These are phyloP conservation scores for Nasua narica DNA, from an alignment of 2,797 vertebrate species.

Conservation along the genomic window DNA sequence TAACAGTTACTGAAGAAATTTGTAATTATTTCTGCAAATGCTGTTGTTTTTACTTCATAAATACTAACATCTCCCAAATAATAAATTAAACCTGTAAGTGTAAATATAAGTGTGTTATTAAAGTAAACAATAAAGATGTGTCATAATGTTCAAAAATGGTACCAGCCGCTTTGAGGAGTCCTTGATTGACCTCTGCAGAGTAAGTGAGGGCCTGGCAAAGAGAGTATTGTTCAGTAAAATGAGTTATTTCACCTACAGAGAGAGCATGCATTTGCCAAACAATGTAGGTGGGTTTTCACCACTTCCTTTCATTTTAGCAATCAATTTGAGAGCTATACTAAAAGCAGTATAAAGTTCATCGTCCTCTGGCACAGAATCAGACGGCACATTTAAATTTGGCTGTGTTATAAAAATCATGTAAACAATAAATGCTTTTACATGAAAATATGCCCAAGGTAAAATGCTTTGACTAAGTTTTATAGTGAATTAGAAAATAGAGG, in stretches of 20 bases:
- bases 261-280: neutral
- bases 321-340: conserved; percentile 56
- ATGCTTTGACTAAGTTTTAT: neutral
- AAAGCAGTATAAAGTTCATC: conserved; percentile 58
- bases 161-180: neutral
- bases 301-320: conserved; percentile 14
- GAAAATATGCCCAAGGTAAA: conserved; percentile 15
- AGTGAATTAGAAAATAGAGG: neutral
- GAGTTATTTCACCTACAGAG: neutral
- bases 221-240: neutral
- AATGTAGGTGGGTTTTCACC: neutral
- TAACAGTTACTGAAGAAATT: neutral
- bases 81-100: neutral
- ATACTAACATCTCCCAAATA: neutral
- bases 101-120: neutral
- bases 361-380: conserved; percentile 68
- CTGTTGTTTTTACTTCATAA: neutral
- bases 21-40: neutral
- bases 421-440: neutral
- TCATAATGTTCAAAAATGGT: neutral
- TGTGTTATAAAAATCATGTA: conserved; percentile 21
- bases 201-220: neutral
- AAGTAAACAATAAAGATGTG: neutral
- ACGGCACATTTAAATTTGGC: conserved; percentile 60
- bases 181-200: neutral